These are phyloP conservation scores for Vultur gryphus DNA, from an alignment of 2,797 vertebrate species.

Conservation along the genomic window DNA sequence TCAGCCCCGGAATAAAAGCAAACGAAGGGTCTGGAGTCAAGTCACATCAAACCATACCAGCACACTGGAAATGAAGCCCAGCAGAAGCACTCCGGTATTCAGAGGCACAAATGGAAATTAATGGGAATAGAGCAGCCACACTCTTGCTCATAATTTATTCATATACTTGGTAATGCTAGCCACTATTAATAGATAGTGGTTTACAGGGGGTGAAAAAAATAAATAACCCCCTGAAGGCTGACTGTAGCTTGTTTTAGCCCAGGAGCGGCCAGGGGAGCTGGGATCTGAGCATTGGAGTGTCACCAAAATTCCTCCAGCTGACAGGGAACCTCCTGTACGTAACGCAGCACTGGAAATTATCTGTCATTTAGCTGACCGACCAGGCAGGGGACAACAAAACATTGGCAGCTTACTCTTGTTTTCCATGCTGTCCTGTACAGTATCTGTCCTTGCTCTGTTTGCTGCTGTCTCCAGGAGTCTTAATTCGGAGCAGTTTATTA, in stretches of 20 bases:
- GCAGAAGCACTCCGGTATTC: not conserved
- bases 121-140: slow-evolving; percentile 5
- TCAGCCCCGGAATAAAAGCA: not conserved
- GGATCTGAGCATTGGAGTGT: not conserved
- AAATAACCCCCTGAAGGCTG: not conserved
- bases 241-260: not conserved
- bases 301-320: not conserved
- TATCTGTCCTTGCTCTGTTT: not conserved
- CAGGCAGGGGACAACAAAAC: not conserved
- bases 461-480: not conserved
- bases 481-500: not conserved
- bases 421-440: not conserved
- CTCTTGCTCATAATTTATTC: slow-evolving; percentile 35
- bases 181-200: slow-evolving; percentile 25
- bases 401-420: not conserved
- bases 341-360: not conserved
- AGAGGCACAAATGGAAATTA: not conserved
- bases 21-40: not conserved
- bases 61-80: not conserved
- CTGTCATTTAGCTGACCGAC: not conserved
- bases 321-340: not conserved
- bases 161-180: not conserved
- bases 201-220: not conserved
- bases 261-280: not conserved
- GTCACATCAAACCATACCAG: accelerated